Conservation (phyloP, 2,888 invertebrate species). For the Rhimphoctona megacephalus region DNA sequence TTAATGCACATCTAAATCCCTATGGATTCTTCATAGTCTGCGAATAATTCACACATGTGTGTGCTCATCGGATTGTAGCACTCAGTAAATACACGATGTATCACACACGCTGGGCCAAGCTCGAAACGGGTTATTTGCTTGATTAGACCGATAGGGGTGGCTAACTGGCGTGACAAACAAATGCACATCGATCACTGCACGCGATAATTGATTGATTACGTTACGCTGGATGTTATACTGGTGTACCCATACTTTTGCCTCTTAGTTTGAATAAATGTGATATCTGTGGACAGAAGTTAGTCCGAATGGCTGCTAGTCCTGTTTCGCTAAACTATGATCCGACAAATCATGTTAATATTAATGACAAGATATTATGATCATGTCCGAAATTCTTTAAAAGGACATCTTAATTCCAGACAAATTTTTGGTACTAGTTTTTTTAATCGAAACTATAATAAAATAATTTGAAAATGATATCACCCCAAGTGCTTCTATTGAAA, state of each 20-base stretch:
- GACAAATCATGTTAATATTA: neutral
- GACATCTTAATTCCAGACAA: neutral
- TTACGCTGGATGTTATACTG: conserved; percentile 74
- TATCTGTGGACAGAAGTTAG: neutral
- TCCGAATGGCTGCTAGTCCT: neutral
- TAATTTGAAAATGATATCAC: neutral
- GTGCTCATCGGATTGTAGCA: conserved; percentile 55
- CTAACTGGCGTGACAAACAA: conserved; percentile 81
- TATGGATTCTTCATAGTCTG: neutral
- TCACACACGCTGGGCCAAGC: conserved; percentile 51
- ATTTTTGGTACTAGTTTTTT: neutral
- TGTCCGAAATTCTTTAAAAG: neutral
- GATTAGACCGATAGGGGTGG: conserved; percentile 76
- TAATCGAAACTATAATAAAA: neutral
- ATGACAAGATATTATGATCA: neutral
- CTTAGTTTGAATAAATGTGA: neutral
- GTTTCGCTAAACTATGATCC: neutral
- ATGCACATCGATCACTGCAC: conserved; percentile 77
- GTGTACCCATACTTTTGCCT: conserved; percentile 18
- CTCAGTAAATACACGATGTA: conserved; percentile 37
- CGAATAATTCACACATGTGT: conserved; percentile 33
- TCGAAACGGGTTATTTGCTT: conserved; percentile 73
- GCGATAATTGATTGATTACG: conserved; percentile 81
- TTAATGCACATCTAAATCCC: neutral
- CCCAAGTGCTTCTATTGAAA: neutral